A percentile compares a stretch with the other conserved stretches of the same genome.
Conservation (phyloP, 2,113 vertebrate species). For the Sterrhoptilus dennistouni region DNA sequence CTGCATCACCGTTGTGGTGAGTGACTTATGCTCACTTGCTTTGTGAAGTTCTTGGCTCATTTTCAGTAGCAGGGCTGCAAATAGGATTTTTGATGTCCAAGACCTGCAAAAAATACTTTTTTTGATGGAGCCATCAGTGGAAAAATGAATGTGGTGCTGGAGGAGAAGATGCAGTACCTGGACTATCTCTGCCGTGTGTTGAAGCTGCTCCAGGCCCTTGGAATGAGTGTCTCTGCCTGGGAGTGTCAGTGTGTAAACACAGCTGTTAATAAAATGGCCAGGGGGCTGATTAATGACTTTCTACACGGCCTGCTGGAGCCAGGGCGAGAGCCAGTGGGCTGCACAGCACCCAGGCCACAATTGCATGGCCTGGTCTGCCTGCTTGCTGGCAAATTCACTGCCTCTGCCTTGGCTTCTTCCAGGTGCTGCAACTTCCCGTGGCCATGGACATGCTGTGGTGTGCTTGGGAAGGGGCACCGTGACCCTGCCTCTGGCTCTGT, state of each 20-base stretch:
- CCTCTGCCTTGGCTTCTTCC: background rate
- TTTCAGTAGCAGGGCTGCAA: background rate
- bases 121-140: background rate
- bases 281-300: background rate
- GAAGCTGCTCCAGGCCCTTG: background rate
- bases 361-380: background rate
- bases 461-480: background rate
- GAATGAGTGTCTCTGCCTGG: background rate
- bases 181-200: background rate
- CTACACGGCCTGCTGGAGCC: background rate
- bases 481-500: background rate
- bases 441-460: background rate
- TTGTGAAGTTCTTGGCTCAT: background rate
- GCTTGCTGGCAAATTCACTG: background rate
- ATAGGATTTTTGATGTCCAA: background rate
- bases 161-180: background rate
- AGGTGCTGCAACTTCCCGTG: background rate
- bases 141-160: background rate
- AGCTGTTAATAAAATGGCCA: background rate
- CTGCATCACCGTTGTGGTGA: fast-evolving
- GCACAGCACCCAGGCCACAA: too few relatives aligned
- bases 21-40: background rate
- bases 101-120: background rate
- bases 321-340: background rate
- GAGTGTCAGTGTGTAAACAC: background rate